These are phyloP conservation scores for Sarcophaga variegata DNA, from an alignment of 2,888 invertebrate species.

Conservation along the genomic window DNA sequence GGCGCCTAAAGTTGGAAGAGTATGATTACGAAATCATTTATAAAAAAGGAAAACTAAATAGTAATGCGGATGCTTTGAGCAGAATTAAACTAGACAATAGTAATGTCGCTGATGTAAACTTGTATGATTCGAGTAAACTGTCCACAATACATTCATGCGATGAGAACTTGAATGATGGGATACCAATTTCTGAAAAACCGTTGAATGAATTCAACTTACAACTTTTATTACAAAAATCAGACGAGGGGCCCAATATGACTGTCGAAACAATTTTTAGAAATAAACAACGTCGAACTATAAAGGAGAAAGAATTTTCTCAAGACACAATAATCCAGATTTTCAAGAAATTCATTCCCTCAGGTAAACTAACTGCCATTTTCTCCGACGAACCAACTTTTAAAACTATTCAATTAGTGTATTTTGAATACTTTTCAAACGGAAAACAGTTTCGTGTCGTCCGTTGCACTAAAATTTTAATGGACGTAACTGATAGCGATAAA, in stretches of 20 bases:
- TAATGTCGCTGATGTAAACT: background rate
- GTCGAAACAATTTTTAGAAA: constrained; percentile 1
- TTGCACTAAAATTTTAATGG: background rate
- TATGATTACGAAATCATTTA: constrained; percentile 73
- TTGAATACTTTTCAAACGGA: background rate
- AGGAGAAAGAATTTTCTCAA: background rate
- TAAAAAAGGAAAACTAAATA: background rate
- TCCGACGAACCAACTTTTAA: too few species aligned
- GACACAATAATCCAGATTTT: background rate
- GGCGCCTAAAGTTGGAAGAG: constrained; percentile 65
- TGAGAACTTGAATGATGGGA: background rate
- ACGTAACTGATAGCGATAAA: background rate
- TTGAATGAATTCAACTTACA: background rate
- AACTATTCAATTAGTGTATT: too few species aligned
- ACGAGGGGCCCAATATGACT: background rate
- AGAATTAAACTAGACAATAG: background rate
- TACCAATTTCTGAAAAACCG: background rate
- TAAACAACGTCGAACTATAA: constrained; percentile 8
- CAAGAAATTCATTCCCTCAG: background rate
- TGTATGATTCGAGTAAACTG: background rate
- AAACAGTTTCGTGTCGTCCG: background rate
- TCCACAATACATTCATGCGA: background rate
- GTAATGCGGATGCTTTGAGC: background rate
- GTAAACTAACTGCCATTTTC: too few species aligned
- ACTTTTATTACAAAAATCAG: background rate